phyloP scores from a whole-genome alignment of 2,797 vertebrate species.

The Silurus aristotelis region DNA sequence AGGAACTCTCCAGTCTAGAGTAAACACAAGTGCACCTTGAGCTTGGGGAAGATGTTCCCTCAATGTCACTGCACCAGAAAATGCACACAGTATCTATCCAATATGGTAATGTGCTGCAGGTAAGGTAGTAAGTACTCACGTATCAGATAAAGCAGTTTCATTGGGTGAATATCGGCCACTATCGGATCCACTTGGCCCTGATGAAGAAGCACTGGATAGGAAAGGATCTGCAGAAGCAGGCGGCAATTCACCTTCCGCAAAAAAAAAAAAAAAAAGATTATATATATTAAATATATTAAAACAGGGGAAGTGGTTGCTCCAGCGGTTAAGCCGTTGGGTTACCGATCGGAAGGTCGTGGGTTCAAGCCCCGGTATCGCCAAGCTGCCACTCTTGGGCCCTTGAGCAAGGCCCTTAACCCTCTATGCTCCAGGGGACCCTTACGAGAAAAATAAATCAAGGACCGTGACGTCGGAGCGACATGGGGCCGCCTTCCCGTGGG shows the following conservation, averaged over 20 bases:
- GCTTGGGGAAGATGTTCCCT: neutral
- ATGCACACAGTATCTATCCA: neutral
- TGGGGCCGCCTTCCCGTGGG: too few species aligned
- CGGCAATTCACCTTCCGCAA: constrained; percentile 72
- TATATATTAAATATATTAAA: too few species aligned
- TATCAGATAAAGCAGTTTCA: constrained; percentile 43
- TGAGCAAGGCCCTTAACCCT: too few species aligned
- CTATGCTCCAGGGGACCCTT: too few species aligned
- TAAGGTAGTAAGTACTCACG: constrained; percentile 29
- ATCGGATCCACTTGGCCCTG: constrained; percentile 66
- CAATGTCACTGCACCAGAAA: neutral
- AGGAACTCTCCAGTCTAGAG: constrained; percentile 64
- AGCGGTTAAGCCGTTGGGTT: too few species aligned
- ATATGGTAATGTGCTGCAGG: neutral
- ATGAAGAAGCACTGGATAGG: constrained; percentile 54
- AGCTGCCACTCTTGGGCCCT: too few species aligned
- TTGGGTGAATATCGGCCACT: constrained; percentile 73
- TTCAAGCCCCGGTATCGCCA: too few species aligned
- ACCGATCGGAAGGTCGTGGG: too few species aligned
- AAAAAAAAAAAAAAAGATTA: neutral
- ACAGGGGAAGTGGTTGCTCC: too few species aligned
- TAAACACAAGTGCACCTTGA: neutral
- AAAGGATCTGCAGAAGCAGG: constrained; percentile 63
- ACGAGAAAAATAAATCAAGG: too few species aligned
- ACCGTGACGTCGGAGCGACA: too few species aligned